Percentiles rank a stretch among this genome's conserved stretches.
These are phyloP conservation scores for Paradisaea rubra DNA, from an alignment of 2,113 vertebrate genomes.

Conservation along the genomic window DNA sequence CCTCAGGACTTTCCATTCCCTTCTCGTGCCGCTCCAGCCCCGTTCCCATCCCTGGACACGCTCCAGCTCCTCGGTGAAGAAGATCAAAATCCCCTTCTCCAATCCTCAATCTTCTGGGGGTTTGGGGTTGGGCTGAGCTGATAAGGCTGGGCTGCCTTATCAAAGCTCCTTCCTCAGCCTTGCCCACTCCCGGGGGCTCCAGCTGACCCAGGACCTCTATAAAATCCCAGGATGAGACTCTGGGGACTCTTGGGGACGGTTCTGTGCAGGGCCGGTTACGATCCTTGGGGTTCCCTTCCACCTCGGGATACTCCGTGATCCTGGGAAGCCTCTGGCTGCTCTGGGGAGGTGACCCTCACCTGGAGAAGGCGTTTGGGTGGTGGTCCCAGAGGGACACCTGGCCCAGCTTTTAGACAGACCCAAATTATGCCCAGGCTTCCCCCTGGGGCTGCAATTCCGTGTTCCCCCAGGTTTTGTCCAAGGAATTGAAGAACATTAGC, in stretches of 20 bases:
- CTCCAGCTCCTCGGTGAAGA: neutral
- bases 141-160: neutral
- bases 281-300: neutral
- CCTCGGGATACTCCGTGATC: fast-evolving
- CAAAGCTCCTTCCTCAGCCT: neutral
- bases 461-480: neutral
- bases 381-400: fast-evolving
- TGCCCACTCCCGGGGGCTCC: neutral
- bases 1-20: neutral
- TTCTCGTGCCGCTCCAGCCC: neutral
- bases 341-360: neutral
- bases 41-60: fast-evolving
- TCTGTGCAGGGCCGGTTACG: neutral
- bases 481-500: neutral
- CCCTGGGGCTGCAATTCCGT: neutral
- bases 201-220: neutral
- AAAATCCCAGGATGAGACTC: neutral
- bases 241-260: too few relatives aligned
- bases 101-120: fast-evolving
- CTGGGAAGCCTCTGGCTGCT: neutral
- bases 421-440: neutral
- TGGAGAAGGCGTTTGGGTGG: neutral
- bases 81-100: neutral
- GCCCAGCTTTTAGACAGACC: neutral
- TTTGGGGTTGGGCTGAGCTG: neutral